phyloP scores from a whole-genome alignment of 2,113 vertebrate species.

The Lanius ludovicianus region DNA sequence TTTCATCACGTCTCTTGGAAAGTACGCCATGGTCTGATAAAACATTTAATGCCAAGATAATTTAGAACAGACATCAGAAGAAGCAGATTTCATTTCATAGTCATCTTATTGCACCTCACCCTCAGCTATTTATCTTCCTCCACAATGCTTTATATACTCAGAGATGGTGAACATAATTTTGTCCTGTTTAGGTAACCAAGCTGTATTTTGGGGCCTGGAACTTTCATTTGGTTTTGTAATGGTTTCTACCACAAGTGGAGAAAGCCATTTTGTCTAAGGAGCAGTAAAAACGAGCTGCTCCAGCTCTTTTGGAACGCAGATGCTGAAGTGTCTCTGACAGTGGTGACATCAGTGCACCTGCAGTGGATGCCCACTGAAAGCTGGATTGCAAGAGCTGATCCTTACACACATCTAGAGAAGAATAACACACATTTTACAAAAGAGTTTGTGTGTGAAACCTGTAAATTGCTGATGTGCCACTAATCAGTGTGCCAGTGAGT shows the following conservation, averaged over 20 bases:
- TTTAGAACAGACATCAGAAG: neutral
- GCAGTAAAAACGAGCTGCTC: neutral
- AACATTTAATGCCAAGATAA: constrained; percentile 7
- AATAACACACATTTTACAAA: neutral
- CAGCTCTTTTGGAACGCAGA: neutral
- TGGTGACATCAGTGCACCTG: neutral
- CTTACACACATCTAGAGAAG: neutral
- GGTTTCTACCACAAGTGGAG: neutral
- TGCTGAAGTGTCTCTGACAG: neutral
- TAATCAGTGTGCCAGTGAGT: neutral
- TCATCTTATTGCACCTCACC: neutral
- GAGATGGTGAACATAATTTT: neutral
- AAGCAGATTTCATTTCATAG: neutral
- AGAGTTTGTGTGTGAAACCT: neutral
- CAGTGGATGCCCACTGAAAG: neutral
- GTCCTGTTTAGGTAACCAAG: neutral
- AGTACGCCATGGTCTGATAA: neutral
- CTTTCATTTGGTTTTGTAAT: neutral
- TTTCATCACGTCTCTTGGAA: neutral
- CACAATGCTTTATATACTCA: neutral
- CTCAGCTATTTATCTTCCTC: neutral
- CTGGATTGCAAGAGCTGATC: neutral
- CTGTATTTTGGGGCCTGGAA: neutral
- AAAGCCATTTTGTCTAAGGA: neutral
- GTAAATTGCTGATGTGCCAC: neutral